Evolutionary conservation across 2,888 invertebrate species (phyloP).

Genomic region (Sturmia bella): DNA sequence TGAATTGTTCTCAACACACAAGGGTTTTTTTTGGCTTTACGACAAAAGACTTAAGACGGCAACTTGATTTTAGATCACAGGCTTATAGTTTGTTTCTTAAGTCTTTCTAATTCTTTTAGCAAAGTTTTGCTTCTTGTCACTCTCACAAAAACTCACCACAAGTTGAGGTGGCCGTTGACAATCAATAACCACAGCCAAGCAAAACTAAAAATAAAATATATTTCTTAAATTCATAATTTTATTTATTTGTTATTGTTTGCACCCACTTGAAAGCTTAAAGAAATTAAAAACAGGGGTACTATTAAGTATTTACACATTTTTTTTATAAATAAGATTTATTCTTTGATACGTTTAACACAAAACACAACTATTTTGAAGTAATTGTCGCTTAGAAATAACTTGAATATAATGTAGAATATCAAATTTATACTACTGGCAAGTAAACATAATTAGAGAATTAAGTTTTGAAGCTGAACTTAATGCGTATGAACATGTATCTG

Average conservation of each 20-base stretch:
- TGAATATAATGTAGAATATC: slow-evolving; percentile 8
- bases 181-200: slow-evolving; percentile 73
- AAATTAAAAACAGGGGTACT: slow-evolving; percentile 49
- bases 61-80: slow-evolving; percentile 14
- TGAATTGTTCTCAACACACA: too few species aligned
- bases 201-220: slow-evolving; percentile 53
- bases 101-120: slow-evolving; percentile 34
- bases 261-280: slow-evolving; percentile 65
- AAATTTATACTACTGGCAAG: slow-evolving; percentile 56
- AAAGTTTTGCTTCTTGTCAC: neutral
- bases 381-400: slow-evolving; percentile 32
- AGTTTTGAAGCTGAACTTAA: neutral
- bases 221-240: slow-evolving; percentile 20
- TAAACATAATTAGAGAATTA: neutral
- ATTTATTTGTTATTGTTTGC: slow-evolving; percentile 1
- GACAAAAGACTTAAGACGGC: slow-evolving; percentile 52
- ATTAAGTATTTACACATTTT: slow-evolving; percentile 47
- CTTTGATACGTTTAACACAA: neutral
- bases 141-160: slow-evolving; percentile 75
- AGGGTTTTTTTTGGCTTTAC: neutral
- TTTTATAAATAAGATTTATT: neutral
- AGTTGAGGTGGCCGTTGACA: slow-evolving; percentile 79
- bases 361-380: slow-evolving; percentile 33
- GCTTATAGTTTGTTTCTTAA: slow-evolving; percentile 49
- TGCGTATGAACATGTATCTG: neutral